Evolutionary conservation across 2,888 invertebrate species (phyloP), one percentile per base, ranked within the genome.

Genomic region (Syrista parreyssii): DNA sequence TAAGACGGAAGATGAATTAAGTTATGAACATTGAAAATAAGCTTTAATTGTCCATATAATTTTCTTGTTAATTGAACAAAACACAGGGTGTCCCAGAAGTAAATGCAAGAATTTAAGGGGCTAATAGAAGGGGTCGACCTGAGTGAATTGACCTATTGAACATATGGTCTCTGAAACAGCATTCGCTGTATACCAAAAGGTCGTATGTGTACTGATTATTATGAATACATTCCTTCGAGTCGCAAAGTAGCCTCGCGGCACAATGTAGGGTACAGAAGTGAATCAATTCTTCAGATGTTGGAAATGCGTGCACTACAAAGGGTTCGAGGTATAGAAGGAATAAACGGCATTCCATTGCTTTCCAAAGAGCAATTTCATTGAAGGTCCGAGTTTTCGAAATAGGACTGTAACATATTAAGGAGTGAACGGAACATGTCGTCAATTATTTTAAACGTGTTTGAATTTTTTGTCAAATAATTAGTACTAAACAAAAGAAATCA

Each of bases 11-110:
- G 40, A 79, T 86, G 86, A 23, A 83, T 73, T 34, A 86, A 77
- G 76, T 83, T 83, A 40, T 85, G 85, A 1, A 85, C 76, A 76
- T 85, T 85, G 33, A 79, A 84, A 15, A 79, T 75, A 15, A 85
- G 55, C 33, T 76, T 33, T 71, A 77, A 40, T 68, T 74, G 35
- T 12, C 84, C 83, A 76, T 83, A 86, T 33, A 84, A 68, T 15
- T 23, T 31, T 73, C 30, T 73, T 35, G 79, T 77, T 55, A 76
- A 71, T 36, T 78, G 32, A 31, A 85, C 81, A 75, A 83, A 86
- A 75, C n/a, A n/a, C n/a, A n/a, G n/a, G n/a, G n/a, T n/a, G n/a
- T n/a, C n/a, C n/a, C n/a, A n/a, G n/a, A n/a, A n/a, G n/a, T n/a
- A n/a, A n/a, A n/a, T n/a, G n/a, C n/a, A n/a, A n/a, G n/a, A n/a